Evolutionary conservation across 2,797 vertebrate species (phyloP), one percentile per base, ranked within the genome.

Genomic region (Gouania willdenowi): DNA sequence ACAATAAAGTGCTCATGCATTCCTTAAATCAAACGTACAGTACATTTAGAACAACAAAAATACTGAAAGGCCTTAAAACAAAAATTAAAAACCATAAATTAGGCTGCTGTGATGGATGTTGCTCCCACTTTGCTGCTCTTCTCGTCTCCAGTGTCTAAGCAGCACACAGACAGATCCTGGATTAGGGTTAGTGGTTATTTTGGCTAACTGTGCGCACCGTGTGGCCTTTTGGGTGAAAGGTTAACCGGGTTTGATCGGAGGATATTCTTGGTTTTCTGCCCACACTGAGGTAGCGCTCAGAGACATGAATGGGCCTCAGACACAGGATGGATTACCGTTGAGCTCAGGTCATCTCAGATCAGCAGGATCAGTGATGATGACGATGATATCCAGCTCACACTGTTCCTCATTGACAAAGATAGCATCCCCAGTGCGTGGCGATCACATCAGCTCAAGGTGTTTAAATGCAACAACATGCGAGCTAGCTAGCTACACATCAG

Each of bases 1-100:
- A 53, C 16, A 29, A 63, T 78, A 88, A 89, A 85, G 86, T 89
- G 85, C 85, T 73, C 21, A 68, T 66, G 54, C 56, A 42, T 65
- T 84, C 29, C 65, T 67, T n/a, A n/a, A n/a, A n/a, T n/a, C n/a
- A n/a, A n/a, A n/a, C n/a, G n/a, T n/a, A n/a, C n/a, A n/a, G n/a
- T n/a, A 37, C 16, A 10, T n/a, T 31, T 13, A 42, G 15, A 2
- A 35, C 10, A 36, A 5, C 66, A 47, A 30, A 46, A 20, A 20
- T 9, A 46, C 15, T 9, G 32, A 30, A 56, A 75, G 46, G 25
- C 51, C 14, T 25, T 15, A 26, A 5, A 22, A 17, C n/a, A n/a
- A 34, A 14, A 2, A 66, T 53, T 32, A 33, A 40, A 40, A 5
- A 26, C n/a, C 39, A 40, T 5, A 11, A 25, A 17, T 41, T 45